Conservation (phyloP, 2,113 vertebrate genomes). For the Elephas maximus region DNA sequence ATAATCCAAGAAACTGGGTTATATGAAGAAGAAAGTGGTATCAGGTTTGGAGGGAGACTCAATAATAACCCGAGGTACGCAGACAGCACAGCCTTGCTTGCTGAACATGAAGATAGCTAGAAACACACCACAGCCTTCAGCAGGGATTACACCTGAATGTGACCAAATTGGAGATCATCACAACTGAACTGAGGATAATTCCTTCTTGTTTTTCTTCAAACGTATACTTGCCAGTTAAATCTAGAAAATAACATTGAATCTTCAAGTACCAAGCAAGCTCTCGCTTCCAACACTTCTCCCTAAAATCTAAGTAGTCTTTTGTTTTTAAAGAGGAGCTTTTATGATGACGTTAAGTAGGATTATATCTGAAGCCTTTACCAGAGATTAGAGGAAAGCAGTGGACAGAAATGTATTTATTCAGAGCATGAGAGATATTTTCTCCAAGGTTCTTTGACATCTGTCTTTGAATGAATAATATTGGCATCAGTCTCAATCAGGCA, state of each 20-base stretch:
- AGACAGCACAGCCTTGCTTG: no score
- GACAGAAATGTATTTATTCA: not conserved
- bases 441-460: not conserved
- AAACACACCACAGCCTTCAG: no score
- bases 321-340: not conserved
- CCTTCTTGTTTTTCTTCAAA: not conserved
- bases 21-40: no score
- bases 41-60: no score
- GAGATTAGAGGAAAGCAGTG: not conserved
- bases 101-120: no score
- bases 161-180: no score
- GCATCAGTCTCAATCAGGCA: not conserved
- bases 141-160: no score
- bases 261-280: not conserved
- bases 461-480: not conserved
- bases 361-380: not conserved
- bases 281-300: not conserved
- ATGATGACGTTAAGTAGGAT: not conserved
- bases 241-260: not conserved
- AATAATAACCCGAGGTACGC: no score
- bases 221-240: not conserved
- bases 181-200: not conserved
- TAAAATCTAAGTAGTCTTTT: conserved; percentile 1
- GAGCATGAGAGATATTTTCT: not conserved
- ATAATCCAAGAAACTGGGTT: no score